Percentiles rank a stretch among this genome's conserved stretches.
phyloP scores from a whole-genome alignment of 2,113 vertebrate genomes.

The Oceanites oceanicus region DNA sequence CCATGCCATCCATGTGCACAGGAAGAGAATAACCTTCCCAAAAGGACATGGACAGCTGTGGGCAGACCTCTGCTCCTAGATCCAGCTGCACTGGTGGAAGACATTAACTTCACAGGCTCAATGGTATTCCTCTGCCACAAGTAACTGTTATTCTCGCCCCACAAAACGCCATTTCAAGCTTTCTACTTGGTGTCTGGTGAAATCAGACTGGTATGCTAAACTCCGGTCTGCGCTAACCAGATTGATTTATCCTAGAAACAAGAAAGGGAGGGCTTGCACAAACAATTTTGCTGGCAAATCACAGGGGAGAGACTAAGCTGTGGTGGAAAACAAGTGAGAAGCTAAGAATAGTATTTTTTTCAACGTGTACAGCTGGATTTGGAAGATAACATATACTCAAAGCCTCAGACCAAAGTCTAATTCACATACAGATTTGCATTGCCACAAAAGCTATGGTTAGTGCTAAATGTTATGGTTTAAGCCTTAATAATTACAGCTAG shows the following conservation, averaged over 20 bases:
- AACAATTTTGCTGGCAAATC: neutral
- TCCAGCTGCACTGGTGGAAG: neutral
- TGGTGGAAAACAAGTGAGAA: neutral
- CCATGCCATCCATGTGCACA: neutral
- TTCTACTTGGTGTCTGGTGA: neutral
- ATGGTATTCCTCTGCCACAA: neutral
- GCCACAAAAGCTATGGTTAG: neutral
- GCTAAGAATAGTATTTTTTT: neutral
- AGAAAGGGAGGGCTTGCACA: neutral
- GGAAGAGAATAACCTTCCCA: neutral
- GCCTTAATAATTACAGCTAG: neutral
- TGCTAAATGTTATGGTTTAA: neutral
- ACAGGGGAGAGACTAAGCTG: neutral
- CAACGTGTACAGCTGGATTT: neutral
- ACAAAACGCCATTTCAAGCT: neutral
- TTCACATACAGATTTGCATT: neutral
- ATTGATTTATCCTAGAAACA: neutral
- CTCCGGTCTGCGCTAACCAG: neutral
- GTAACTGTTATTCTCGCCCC: neutral
- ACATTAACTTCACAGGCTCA: neutral
- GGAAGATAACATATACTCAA: neutral
- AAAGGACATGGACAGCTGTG: neutral
- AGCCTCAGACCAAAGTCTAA: neutral
- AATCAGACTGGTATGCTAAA: neutral
- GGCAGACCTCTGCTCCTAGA: neutral